Evolutionary conservation across 2,797 vertebrate species (phyloP), one percentile per base, ranked within the genome.

Genomic region (Emys orbicularis): DNA sequence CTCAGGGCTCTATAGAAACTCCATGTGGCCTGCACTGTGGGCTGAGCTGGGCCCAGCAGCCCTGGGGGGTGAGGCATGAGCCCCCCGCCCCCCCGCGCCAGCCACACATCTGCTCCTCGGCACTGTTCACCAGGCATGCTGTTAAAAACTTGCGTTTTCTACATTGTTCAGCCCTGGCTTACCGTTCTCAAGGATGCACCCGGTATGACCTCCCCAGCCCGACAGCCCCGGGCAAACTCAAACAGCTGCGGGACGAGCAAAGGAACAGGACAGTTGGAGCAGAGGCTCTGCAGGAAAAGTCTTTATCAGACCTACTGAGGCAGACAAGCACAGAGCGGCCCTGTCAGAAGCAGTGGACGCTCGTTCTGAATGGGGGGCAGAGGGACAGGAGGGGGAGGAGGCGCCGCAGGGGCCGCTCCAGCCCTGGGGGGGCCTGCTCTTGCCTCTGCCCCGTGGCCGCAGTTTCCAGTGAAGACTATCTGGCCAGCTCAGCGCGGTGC

Each of bases 51-150:
- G 21, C 9, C 65, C 23, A 44, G 41, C 18, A 41, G 37, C n/a
- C 68, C 68, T 12, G 21, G 18, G n/a, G 68, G 5, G 12, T 12
- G 23, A 74, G 68, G 23, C 21, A 25, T 5, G 23, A 44, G 5
- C 5, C 23, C 37, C 23, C 5, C 23, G 4, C 10, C 25, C n/a
- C 37, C n/a, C n/a, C 18, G n/a, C 4, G 4, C n/a, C 19, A 19
- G 37, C 9, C 31, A 19, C 34, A 72, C 18, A 23, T 72, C n/a
- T 5, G 65, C 37, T 13, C 68, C 68, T 41, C 37, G 23, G 23
- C 68, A 23, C 23, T 12, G 37, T 37, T 74, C 23, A 23, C 34
- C 41, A 44, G 37, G 21, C 37, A 25, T 8, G 6, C 10, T 25
- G 21, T 74, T 74, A 25, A 74, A 74, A 23, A 18, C 34, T 15